Evolutionary conservation across 2,797 vertebrate species (phyloP).

Genomic region (Todus mexicanus): DNA sequence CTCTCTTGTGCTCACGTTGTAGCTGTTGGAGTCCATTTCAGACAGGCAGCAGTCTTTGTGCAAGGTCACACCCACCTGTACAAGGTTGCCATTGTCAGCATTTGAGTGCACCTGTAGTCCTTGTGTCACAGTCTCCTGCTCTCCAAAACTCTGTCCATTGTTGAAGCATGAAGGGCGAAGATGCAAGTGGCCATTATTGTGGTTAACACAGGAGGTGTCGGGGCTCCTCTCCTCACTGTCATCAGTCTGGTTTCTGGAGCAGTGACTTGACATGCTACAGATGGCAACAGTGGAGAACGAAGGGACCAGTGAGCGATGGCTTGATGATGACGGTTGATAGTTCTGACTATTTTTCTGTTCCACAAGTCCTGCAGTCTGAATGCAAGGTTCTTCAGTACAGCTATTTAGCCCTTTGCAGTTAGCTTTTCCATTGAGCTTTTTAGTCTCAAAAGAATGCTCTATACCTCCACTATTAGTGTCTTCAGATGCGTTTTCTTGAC

Average conservation of each 20-base stretch:
- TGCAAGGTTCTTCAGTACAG: conserved; percentile 71
- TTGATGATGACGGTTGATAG: conserved; percentile 57
- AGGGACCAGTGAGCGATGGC: conserved; percentile 62
- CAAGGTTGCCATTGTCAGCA: conserved; percentile 63
- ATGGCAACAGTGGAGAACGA: conserved; percentile 56
- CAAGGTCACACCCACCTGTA: conserved; percentile 64
- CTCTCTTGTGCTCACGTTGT: conserved; percentile 66
- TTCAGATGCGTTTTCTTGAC: conserved; percentile 68
- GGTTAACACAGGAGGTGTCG: conserved; percentile 72
- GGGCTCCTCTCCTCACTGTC: conserved; percentile 73
- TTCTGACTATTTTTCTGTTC: conserved; percentile 66
- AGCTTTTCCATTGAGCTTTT: conserved; percentile 80
- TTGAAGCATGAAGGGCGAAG: conserved; percentile 71
- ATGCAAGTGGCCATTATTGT: conserved; percentile 79
- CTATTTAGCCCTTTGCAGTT: conserved; percentile 71
- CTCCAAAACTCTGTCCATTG: conserved; percentile 82
- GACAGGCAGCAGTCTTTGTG: conserved; percentile 76
- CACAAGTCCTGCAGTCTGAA: conserved; percentile 26
- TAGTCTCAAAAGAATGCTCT: conserved; percentile 76
- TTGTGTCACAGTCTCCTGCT: conserved; percentile 52
- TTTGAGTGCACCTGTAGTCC: conserved; percentile 69
- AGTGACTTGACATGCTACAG: conserved; percentile 68
- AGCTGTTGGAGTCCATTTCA: conserved; percentile 83
- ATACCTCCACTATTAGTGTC: conserved; percentile 51
- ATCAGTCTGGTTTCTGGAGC: conserved; percentile 73